Conservation (phyloP, 2,888 invertebrate species). For the Parthenolecanium corni region DNA sequence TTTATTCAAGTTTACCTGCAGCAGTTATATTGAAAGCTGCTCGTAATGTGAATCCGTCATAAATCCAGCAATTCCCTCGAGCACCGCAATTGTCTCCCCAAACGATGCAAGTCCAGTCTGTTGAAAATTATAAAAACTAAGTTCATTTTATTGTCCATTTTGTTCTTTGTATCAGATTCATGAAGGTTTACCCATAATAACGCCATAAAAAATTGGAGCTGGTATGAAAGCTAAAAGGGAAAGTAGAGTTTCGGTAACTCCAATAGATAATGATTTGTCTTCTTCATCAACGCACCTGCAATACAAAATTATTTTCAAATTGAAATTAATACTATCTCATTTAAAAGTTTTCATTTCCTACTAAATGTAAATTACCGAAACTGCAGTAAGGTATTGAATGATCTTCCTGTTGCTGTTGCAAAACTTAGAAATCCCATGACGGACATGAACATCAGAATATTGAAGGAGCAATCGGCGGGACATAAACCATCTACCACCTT, state of each 20-base stretch:
- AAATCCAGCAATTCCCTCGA: conserved; percentile 41
- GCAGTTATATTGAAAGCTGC: conserved; percentile 36
- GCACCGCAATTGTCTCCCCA: conserved; percentile 40
- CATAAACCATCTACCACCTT: conserved; percentile 31
- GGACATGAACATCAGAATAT: conserved; percentile 33
- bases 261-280: conserved; percentile 38
- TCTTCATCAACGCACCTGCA: conserved; percentile 37
- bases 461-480: conserved; percentile 33
- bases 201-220: conserved; percentile 41
- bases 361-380: conserved; percentile 32
- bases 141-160: neutral
- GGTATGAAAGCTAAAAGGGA: conserved; percentile 39
- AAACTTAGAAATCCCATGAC: conserved; percentile 34
- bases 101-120: conserved; percentile 40
- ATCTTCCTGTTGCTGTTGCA: conserved; percentile 34
- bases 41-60: conserved; percentile 38
- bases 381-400: conserved; percentile 34
- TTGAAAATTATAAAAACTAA: neutral
- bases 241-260: conserved; percentile 35
- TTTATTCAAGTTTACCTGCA: conserved; percentile 33
- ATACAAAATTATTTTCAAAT: conserved; percentile 2
- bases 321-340: neutral
- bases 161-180: neutral
- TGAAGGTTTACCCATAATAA: conserved; percentile 37
- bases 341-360: neutral